A percentile compares a stretch with the other conserved stretches of the same genome.
Conservation (phyloP, 2,888 invertebrate species). For the Ischnus inquisitorius region DNA sequence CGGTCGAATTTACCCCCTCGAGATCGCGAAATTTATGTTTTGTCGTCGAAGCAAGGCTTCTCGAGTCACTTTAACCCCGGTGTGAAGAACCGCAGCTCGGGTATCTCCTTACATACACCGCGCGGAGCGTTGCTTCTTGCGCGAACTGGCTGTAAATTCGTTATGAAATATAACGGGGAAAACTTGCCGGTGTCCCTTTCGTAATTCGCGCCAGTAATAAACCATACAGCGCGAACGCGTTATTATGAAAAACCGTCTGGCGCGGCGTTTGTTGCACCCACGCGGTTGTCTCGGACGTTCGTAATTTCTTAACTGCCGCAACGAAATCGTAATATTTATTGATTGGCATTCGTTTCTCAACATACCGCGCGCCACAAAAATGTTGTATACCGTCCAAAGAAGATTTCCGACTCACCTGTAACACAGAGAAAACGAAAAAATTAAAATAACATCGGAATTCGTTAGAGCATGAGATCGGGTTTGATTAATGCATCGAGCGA, state of each 20-base stretch:
- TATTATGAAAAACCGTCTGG: slow-evolving; percentile 1
- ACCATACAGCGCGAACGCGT: not conserved
- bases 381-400: not conserved
- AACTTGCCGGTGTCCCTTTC: slow-evolving; percentile 12
- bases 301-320: not conserved
- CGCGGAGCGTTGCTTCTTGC: slow-evolving; percentile 19
- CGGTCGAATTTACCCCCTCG: slow-evolving; percentile 56
- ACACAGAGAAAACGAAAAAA: slow-evolving; percentile 49
- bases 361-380: slow-evolving; percentile 13
- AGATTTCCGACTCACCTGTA: slow-evolving; percentile 66
- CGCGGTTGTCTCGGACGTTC: not conserved
- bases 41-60: slow-evolving; percentile 15
- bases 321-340: not conserved
- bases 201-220: slow-evolving; percentile 17
- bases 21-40: slow-evolving; percentile 59
- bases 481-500: slow-evolving; percentile 33
- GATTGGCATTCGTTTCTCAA: slow-evolving; percentile 3
- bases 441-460: slow-evolving; percentile 7
- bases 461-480: not conserved
- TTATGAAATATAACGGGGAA: slow-evolving; percentile 42
- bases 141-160: slow-evolving; percentile 44
- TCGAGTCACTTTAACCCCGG: slow-evolving; percentile 27
- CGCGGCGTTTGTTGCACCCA: not conserved
- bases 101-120: slow-evolving; percentile 56
- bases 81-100: not conserved